A percentile compares a stretch with the other conserved stretches of the same genome.
Evolutionary conservation across 1,140 invertebrate genomes (phyloP).

Genomic region (Drosophila sulfurigaster): DNA sequence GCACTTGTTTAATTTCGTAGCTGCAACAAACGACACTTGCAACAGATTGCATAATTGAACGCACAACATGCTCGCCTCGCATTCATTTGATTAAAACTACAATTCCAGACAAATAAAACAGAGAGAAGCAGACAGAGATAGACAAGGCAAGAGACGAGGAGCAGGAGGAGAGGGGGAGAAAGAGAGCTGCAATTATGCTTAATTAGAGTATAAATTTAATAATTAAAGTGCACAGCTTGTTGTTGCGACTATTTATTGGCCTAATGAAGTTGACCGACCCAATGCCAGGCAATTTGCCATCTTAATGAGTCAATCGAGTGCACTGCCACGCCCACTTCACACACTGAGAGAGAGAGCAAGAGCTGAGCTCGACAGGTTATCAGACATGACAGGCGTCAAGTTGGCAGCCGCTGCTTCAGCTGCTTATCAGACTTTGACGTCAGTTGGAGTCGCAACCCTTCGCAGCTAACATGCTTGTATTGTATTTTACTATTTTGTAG

Average conservation of each 20-base stretch:
- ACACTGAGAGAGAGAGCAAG: no score
- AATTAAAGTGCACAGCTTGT: constrained; percentile 48
- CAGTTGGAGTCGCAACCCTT: constrained; percentile 12
- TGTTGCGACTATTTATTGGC: constrained; percentile 55
- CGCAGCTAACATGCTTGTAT: no score
- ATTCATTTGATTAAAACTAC: constrained; percentile 64
- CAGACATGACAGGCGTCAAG: constrained; percentile 32
- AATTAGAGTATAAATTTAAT: constrained; percentile 73
- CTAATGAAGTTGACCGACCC: constrained; percentile 74
- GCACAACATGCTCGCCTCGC: constrained; percentile 31
- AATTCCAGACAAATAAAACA: constrained; percentile 9
- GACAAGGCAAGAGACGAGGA: no score
- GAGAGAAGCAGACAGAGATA: background rate
- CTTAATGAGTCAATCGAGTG: constrained; percentile 24
- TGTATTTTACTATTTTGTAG: background rate
- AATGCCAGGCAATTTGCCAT: constrained; percentile 4
- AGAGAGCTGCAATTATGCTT: constrained; percentile 64
- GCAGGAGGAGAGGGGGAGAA: background rate
- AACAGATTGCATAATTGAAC: constrained; percentile 59
- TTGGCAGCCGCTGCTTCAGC: constrained; percentile 5
- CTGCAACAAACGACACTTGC: constrained; percentile 34
- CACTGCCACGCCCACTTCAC: constrained; percentile 33
- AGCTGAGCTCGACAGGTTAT: constrained; percentile 3
- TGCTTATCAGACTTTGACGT: constrained; percentile 27
- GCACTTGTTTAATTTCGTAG: constrained; percentile 17